Evolutionary conservation across 2,113 vertebrate species (phyloP).

Genomic region (Alouatta palliata): DNA sequence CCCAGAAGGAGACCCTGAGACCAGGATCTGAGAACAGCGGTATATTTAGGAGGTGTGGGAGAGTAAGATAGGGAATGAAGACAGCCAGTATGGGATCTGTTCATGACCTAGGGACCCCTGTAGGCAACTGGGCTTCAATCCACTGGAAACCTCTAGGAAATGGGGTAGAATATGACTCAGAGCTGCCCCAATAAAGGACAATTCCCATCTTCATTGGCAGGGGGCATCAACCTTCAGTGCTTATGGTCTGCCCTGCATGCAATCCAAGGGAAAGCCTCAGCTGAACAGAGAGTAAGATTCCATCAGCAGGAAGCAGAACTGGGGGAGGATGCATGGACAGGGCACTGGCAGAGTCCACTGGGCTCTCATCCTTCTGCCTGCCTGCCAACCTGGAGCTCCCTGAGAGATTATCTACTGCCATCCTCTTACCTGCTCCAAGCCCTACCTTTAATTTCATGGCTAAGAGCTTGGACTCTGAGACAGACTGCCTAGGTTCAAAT

Average conservation of each 20-base stretch:
- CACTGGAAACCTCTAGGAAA: neutral
- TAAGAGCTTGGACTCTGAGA: neutral
- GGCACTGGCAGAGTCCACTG: neutral
- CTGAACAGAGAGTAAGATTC: neutral
- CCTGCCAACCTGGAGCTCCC: neutral
- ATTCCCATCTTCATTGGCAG: neutral
- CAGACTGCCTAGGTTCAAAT: constrained; percentile 27
- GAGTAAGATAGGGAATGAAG: neutral
- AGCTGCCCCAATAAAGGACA: neutral
- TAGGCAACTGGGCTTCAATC: neutral
- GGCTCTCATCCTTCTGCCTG: neutral
- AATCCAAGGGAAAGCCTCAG: neutral
- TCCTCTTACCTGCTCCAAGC: neutral
- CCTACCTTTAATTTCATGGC: neutral
- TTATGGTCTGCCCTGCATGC: neutral
- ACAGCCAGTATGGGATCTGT: accelerated
- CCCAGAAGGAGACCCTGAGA: neutral
- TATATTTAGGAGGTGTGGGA: neutral
- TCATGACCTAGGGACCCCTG: neutral
- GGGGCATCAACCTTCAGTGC: neutral
- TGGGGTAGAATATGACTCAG: neutral
- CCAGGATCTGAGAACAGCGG: neutral
- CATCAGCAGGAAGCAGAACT: neutral
- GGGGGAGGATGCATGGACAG: accelerated
- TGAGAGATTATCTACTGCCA: neutral